These are phyloP conservation scores for Hippoglossus hippoglossus DNA, from an alignment of 2,797 vertebrate genomes.

Conservation along the genomic window DNA sequence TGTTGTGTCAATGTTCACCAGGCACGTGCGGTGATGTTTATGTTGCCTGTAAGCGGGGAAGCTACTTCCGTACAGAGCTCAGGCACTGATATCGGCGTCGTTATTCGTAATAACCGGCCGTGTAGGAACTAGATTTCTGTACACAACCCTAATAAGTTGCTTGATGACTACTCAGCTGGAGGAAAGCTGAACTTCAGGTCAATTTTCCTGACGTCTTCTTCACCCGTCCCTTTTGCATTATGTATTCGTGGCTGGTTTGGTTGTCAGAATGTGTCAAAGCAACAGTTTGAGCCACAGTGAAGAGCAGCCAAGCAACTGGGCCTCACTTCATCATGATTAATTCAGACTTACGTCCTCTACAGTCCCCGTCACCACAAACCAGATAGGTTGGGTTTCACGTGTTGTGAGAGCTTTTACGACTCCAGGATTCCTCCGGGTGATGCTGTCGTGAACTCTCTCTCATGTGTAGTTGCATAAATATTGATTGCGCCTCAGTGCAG, in stretches of 20 bases:
- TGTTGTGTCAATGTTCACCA: too few species aligned
- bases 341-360: slow-evolving; percentile 49
- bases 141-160: too few species aligned
- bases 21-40: too few species aligned
- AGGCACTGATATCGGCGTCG: too few species aligned
- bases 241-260: slow-evolving; percentile 10
- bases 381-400: slow-evolving; percentile 53
- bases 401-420: slow-evolving; percentile 53
- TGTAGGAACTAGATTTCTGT: too few species aligned
- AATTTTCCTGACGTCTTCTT: background rate
- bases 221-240: background rate
- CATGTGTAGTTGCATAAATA: slow-evolving; percentile 59
- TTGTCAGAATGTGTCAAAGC: slow-evolving; percentile 15
- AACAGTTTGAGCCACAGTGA: background rate
- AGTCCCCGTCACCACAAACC: slow-evolving; percentile 22
- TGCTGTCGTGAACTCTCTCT: slow-evolving; percentile 52
- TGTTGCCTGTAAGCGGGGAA: too few species aligned
- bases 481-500: slow-evolving; percentile 61
- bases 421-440: slow-evolving; percentile 38
- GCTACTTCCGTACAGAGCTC: too few species aligned
- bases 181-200: background rate
- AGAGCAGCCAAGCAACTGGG: slow-evolving; percentile 7
- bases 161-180: background rate
- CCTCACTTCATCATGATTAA: slow-evolving; percentile 62
- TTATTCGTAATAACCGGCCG: too few species aligned